phyloP scores from a whole-genome alignment of 2,113 vertebrate species.

The Oryctolagus cuniculus region mOryCun1.1 NC_091433.1:147743501-147744000 shows the following conservation, averaged over 20 bases:
- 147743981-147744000: neutral
- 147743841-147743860: neutral
- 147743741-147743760: neutral
- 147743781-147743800: neutral
- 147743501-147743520: too few species aligned
- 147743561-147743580: neutral
- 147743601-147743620: neutral
- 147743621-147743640: neutral
- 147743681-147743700: neutral
- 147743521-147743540: neutral
- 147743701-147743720: neutral
- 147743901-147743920: slow-evolving; percentile 18
- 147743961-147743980: slow-evolving; percentile 29
- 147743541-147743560: neutral
- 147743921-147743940: neutral
- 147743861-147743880: neutral
- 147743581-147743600: neutral
- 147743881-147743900: neutral
- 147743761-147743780: neutral
- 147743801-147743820: neutral
- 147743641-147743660: neutral
- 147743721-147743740: neutral
- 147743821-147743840: slow-evolving; percentile 46
- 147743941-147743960: neutral
- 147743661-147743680: slow-evolving; percentile 4